phyloP scores from a whole-genome alignment of 2,888 invertebrate genomes.

The Listrodromus nycthemerus region DNA sequence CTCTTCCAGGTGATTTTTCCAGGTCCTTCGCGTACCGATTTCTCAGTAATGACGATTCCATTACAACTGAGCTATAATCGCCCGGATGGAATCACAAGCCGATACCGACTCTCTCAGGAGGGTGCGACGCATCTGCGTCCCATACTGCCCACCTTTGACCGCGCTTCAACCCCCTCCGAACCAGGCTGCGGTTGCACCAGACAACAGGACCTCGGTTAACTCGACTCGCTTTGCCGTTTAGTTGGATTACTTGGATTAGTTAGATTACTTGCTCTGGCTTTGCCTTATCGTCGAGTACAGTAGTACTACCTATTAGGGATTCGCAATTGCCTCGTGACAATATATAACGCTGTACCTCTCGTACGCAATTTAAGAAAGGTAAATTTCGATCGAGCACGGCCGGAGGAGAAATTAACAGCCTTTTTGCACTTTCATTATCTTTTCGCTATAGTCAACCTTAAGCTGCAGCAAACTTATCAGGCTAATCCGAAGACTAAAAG shows the following conservation, averaged over 20 bases:
- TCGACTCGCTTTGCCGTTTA: slow-evolving; percentile 48
- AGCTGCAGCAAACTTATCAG: neutral
- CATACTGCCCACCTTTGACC: slow-evolving; percentile 33
- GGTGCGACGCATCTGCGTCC: neutral
- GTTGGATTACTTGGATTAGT: slow-evolving; percentile 56
- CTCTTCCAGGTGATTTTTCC: slow-evolving; percentile 87
- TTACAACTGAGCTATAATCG: neutral
- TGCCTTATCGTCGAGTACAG: slow-evolving; percentile 25
- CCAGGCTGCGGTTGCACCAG: slow-evolving; percentile 36
- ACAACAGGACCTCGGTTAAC: slow-evolving; percentile 38
- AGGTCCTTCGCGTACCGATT: neutral
- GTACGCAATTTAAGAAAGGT: neutral
- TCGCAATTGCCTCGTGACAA: neutral
- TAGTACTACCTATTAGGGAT: neutral
- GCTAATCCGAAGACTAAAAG: neutral
- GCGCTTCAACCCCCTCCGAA: slow-evolving; percentile 17
- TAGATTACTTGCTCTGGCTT: slow-evolving; percentile 49
- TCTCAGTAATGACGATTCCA: neutral
- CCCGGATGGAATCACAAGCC: neutral
- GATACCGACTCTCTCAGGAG: neutral
- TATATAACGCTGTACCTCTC: neutral
- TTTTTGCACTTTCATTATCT: neutral
- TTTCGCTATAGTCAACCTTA: neutral
- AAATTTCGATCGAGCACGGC: neutral
- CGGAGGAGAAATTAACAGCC: neutral